Evolutionary conservation across 1,140 invertebrate genomes (phyloP), one percentile per base, ranked within the genome.

Genomic region (Calycopis cecrops): DNA sequence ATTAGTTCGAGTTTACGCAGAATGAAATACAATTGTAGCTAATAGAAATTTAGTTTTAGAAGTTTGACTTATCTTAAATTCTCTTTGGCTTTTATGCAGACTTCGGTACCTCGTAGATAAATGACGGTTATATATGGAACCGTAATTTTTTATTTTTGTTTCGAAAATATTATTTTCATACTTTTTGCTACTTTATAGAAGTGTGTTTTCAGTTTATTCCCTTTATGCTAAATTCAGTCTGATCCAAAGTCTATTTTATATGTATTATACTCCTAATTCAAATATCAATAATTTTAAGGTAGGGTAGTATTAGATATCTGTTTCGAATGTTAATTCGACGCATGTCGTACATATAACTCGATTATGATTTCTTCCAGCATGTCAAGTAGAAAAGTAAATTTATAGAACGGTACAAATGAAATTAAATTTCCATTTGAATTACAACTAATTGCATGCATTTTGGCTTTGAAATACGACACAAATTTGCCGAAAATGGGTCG

Each of bases 401-500:
- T 49, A 49, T 33, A 52, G 37, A 62, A 69, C 70, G 69, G 62
- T 53, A 64, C 65, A 71, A 62, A 52, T 60, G 51, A 53, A 52
- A 37, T 57, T 34, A 53, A 65, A 52, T 59, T 47, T 48, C 59
- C 64, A 65, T 59, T 58, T 49, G 59, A 62, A 67, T 68, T 65
- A 64, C 57, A 70, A 75, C 71, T 79, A 80, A 79, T 79, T 83
- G 79, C 79, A 83, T 83, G 79, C 56, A 55, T 66, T 63, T 69
- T 62, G 68, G 73, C 73, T 76, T 65, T 62, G 57, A 55, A 35
- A 37, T 48, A 35, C 16, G 28, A 53, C 12, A 12, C 8, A 17
- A 54, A 28, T 52, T n/a, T 4, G n/a, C 28, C 17, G 48, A 35
- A 35, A 33, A 47, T 33, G 42, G 11, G 21, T 6, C n/a, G 48